Evolutionary conservation across 2,113 vertebrate genomes (phyloP).

Genomic region (Alexandromys fortis): DNA sequence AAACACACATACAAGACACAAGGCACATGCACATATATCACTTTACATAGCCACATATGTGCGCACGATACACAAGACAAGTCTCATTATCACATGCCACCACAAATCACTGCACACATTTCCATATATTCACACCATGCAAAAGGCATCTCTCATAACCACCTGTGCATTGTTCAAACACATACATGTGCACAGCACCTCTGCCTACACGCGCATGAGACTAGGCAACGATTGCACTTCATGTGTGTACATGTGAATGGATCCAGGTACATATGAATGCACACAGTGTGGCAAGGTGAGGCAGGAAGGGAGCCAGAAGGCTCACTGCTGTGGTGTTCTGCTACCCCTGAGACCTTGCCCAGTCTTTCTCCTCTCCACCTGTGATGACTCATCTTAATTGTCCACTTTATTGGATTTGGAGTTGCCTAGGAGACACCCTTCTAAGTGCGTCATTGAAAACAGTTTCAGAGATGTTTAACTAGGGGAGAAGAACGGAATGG

Average conservation of each 20-base stretch:
- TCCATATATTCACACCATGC: accelerated
- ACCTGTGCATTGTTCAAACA: neutral
- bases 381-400: neutral
- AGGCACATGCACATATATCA: neutral
- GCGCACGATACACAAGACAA: neutral
- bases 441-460: neutral
- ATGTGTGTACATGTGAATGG: neutral
- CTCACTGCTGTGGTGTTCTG: accelerated
- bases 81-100: neutral
- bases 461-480: neutral
- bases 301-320: neutral
- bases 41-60: neutral
- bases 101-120: neutral
- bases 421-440: neutral
- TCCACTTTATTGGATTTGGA: neutral
- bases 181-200: neutral
- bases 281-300: neutral
- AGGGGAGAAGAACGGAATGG: neutral
- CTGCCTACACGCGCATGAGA: neutral
- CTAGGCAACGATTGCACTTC: too few relatives aligned
- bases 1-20: neutral
- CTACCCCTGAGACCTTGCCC: accelerated
- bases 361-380: neutral
- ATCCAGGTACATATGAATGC: too few relatives aligned
- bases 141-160: neutral